These are phyloP conservation scores for Tringa solitaria DNA, from an alignment of 2,113 vertebrate genomes.

Conservation along the genomic window DNA sequence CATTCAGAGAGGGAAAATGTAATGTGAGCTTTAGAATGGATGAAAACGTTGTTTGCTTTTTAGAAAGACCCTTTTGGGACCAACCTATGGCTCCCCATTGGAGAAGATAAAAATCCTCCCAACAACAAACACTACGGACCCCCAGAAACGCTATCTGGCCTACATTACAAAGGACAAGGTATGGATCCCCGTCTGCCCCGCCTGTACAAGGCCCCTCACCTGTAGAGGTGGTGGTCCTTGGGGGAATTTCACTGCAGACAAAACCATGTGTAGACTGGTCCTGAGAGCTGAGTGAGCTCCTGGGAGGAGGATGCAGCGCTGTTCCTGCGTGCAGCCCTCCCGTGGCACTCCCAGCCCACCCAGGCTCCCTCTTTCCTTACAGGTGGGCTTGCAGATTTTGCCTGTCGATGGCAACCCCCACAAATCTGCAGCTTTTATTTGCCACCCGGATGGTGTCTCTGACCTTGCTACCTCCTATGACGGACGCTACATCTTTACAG, in stretches of 20 bases:
- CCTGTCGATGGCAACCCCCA: constrained; percentile 92
- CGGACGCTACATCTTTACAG: constrained; percentile 82
- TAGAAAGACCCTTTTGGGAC: constrained; percentile 89
- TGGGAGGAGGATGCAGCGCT: background rate
- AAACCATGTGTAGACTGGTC: background rate
- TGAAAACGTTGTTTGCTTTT: background rate
- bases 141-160: constrained; percentile 75
- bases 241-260: background rate
- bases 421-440: constrained; percentile 84
- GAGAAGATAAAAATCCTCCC: constrained; percentile 83
- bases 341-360: background rate
- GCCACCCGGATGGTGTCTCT: constrained; percentile 81
- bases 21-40: background rate
- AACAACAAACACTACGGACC: background rate
- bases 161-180: constrained; percentile 91
- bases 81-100: constrained; percentile 84
- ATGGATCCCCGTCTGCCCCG: background rate
- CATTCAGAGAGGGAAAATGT: background rate
- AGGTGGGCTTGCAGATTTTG: constrained; percentile 94
- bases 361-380: background rate
- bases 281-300: background rate
- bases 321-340: background rate
- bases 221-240: background rate
- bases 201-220: background rate
- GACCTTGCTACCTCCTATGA: constrained; percentile 81